Evolutionary conservation across 2,888 invertebrate genomes (phyloP), one percentile per base, ranked within the genome.

Genomic region (Sesia apiformis): DNA sequence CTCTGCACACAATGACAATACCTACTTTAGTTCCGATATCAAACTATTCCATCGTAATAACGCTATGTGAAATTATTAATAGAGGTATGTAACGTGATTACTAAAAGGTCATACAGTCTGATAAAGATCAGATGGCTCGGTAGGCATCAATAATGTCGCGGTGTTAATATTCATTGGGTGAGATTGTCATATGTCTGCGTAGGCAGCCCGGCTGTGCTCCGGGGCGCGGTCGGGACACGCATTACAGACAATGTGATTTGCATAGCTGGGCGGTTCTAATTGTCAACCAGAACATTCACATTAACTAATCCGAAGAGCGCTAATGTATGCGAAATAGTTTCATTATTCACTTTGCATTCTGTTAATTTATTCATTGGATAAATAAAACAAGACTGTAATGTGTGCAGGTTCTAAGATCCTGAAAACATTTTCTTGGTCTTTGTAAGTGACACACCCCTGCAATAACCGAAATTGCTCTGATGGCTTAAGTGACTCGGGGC

Each of bases 221-320:
- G 70, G 80, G 79, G 80, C 78, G 80, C 77, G 78, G 76, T 70
- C 67, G 74, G 65, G 72, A 69, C 79, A 75, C 74, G 80, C 81
- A 83, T 85, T 81, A 84, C 76, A 84, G 80, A 89, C 86, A 85
- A 88, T 85, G 83, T 78, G 74, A 87, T 89, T 87, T 82, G 82
- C 87, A 88, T 87, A 82, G 69, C 71, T 66, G 82, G 87, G 86
- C 86, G 87, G 80, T 74, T 66, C 81, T 74, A 79, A 78, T 82
- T 85, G 86, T 87, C 87, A 84, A 75, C 84, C 76, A 74, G 80
- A 80, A 84, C 83, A 81, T 87, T 85, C 84, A 82, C 81, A 85
- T 86, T 81, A 80, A 79, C 79, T 80, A 76, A 84, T 83, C 78
- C 72, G 70, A 74, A 72, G 72, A 74, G 70, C 70, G 66, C 64